A percentile compares a stretch with the other conserved stretches of the same genome.
phyloP scores from a whole-genome alignment of 2,888 invertebrate species.

The Nemotelus pantherinus region DNA sequence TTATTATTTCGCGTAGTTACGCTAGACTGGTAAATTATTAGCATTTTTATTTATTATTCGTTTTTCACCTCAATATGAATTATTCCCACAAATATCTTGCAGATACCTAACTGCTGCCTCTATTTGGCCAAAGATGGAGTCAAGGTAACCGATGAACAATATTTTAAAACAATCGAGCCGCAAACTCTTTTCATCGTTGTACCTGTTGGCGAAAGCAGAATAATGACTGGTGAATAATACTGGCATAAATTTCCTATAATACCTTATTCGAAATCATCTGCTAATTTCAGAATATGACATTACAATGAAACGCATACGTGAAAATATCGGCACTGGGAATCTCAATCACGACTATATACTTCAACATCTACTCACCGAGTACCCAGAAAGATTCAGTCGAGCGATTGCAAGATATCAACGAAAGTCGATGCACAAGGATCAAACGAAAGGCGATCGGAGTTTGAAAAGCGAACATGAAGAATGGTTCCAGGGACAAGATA shows the following conservation, averaged over 20 bases:
- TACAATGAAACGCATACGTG: slow-evolving; percentile 37
- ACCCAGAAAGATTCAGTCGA: slow-evolving; percentile 31
- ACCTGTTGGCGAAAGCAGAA: slow-evolving; percentile 68
- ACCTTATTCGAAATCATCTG: background rate
- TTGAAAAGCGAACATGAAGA: slow-evolving; percentile 75
- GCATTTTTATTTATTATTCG: too few relatives aligned
- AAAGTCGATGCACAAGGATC: slow-evolving; percentile 48
- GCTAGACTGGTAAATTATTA: too few relatives aligned
- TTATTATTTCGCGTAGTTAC: too few relatives aligned
- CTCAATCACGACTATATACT: slow-evolving; percentile 34
- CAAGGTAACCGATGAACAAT: slow-evolving; percentile 78
- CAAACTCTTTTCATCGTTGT: slow-evolving; percentile 75
- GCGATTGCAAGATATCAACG: slow-evolving; percentile 35
- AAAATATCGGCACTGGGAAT: slow-evolving; percentile 29
- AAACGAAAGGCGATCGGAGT: slow-evolving; percentile 62
- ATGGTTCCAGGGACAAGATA: slow-evolving; percentile 79
- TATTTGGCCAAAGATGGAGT: slow-evolving; percentile 76
- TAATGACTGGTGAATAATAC: slow-evolving; percentile 63
- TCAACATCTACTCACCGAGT: slow-evolving; percentile 19
- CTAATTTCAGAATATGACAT: slow-evolving; percentile 29
- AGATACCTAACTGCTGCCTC: slow-evolving; percentile 65
- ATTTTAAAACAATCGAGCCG: slow-evolving; percentile 76
- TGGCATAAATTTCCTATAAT: background rate
- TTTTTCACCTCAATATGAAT: too few relatives aligned
- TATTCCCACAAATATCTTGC: background rate